Evolutionary conservation across 2,797 vertebrate genomes (phyloP).

Genomic region (Eulemur rubriventer): DNA sequence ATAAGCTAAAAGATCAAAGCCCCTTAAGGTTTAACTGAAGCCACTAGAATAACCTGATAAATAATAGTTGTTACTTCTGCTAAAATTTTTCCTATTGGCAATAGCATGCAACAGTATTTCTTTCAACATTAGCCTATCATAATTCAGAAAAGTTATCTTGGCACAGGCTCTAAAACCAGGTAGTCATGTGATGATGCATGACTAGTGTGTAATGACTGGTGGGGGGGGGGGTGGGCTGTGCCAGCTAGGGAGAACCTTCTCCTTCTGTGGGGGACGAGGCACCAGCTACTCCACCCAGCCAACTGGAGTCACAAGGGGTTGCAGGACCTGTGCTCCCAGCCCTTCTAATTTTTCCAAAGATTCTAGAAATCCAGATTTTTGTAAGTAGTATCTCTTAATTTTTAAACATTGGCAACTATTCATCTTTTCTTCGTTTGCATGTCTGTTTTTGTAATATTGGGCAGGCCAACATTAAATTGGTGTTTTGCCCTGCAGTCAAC

Average conservation of each 20-base stretch:
- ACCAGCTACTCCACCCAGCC: neutral
- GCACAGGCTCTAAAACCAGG: neutral
- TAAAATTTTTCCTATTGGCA: neutral
- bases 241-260: neutral
- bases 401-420: neutral
- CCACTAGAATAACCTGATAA: neutral
- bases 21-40: neutral
- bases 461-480: neutral
- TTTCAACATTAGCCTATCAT: neutral
- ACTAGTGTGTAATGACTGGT: neutral
- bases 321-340: neutral
- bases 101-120: neutral
- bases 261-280: fast-evolving
- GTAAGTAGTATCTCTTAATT: neutral
- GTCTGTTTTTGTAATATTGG: neutral
- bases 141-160: neutral
- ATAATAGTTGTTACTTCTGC: neutral
- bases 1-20: neutral
- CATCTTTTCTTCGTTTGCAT: neutral
- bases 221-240: neutral
- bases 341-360: constrained; percentile 11
- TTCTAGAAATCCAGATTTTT: constrained; percentile 7
- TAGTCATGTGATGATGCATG: neutral
- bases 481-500: neutral
- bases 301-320: neutral